Evolutionary conservation across 1,140 invertebrate genomes (phyloP), one percentile per base, ranked within the genome.

Genomic region (Ceratina calcarata): DNA sequence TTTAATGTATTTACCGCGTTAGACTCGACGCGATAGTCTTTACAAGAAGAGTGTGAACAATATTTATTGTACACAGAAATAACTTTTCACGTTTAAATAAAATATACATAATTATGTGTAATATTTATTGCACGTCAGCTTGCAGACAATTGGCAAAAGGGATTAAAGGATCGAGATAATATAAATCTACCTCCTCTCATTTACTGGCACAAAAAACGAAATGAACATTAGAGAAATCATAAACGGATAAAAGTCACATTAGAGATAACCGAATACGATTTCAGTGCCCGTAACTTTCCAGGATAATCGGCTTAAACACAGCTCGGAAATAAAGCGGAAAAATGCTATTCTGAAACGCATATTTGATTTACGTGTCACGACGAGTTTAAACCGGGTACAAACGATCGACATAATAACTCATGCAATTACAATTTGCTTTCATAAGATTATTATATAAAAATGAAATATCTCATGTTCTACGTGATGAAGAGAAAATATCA

Each of bases 281-380:
- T 3, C 13, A 8, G 16, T 53, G 13, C 13, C 27, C 24, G 49
- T 64, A 64, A 74, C 60, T 74, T 20, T 10, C 0, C 2, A n/a
- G 7, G 60, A 37, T 64, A 74, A 64, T 74, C 60, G 45, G 60
- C 49, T 73, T 53, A 62, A 49, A n/a, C 22, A n/a, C 3, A 45
- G 16, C 8, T 12, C 37, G 37, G 3, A 10, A 32, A 6, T 6
- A n/a, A 55, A 73, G 53, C 60, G 18, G 58, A 73, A 37, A 51
- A 66, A 66, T 8, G 4, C 45, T 12, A 12, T 62, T 32, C 45
- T 16, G 53, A n/a, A 22, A 69, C 45, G 22, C n/a, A 51, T 24
- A 22, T 53, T 8, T 16, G 60, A 74, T 74, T 64, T 37, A 51
- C 13, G 24, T 10, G 18, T 45, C 37, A 10, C 37, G 37, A 7